A percentile compares a stretch with the other conserved stretches of the same genome.
Conservation (phyloP, 2,797 vertebrate species). For the Pseudomugil tenellus region DNA sequence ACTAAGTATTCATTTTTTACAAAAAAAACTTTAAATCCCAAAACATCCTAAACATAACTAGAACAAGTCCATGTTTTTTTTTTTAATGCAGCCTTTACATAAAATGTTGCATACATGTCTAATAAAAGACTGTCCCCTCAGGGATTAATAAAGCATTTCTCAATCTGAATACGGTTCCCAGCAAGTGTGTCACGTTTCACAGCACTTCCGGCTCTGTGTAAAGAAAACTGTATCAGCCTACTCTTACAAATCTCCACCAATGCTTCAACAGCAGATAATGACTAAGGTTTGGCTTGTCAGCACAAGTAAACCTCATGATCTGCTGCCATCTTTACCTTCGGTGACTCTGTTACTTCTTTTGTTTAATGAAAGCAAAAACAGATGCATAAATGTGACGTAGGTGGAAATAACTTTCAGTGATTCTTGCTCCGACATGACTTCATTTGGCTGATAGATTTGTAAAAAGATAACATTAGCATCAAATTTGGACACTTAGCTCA, state of each 20-base stretch:
- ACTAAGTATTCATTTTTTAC: not conserved
- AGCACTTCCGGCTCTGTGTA: conserved; percentile 10
- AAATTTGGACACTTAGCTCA: not conserved
- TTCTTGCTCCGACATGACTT: not conserved
- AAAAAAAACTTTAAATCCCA: not conserved
- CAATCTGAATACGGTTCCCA: not conserved
- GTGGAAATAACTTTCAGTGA: not conserved
- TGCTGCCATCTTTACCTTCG: conserved; percentile 12
- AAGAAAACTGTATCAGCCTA: not conserved
- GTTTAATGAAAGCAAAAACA: conserved; percentile 1
- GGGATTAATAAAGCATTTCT: not conserved
- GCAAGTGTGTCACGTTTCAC: not conserved
- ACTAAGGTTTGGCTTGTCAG: conserved; percentile 3
- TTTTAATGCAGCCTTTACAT: not conserved
- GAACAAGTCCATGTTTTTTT: not conserved
- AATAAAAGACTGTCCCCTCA: not conserved
- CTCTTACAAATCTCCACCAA: conserved; percentile 12
- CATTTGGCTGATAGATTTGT: not conserved
- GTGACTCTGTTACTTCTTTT: conserved; percentile 5
- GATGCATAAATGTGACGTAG: too few species aligned
- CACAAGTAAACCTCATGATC: conserved; percentile 14
- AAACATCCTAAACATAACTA: not conserved
- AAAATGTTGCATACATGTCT: not conserved
- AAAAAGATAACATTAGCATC: conserved; percentile 1
- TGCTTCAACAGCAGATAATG: conserved; percentile 1